These are phyloP conservation scores for Cephus pygmeus DNA, from an alignment of 2,888 invertebrate species.

Conservation along the genomic window DNA sequence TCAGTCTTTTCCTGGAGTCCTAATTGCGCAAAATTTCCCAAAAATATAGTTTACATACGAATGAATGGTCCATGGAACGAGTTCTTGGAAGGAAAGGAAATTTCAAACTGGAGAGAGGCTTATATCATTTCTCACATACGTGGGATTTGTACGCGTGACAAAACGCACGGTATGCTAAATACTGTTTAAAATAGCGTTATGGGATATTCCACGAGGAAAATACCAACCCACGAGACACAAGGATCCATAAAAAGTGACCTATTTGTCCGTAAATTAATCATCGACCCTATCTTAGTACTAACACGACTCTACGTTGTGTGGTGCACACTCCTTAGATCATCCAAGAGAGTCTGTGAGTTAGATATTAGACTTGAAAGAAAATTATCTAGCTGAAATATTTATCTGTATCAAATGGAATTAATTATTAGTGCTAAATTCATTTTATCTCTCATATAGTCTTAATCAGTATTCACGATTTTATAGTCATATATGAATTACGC, in stretches of 20 bases:
- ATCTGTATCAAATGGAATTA: not conserved
- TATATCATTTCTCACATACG: not conserved
- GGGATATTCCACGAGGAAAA: not conserved
- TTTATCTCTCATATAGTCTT: not conserved
- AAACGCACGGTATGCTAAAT: not conserved
- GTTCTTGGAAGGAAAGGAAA: not conserved
- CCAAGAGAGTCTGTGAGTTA: not conserved
- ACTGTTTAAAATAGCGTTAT: not conserved
- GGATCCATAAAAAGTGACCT: not conserved
- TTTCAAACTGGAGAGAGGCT: not conserved
- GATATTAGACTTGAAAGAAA: not conserved
- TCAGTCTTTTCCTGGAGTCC: not conserved
- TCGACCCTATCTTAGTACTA: not conserved
- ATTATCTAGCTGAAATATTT: not conserved
- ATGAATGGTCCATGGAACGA: not conserved
- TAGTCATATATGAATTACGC: not conserved
- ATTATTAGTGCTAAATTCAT: not conserved
- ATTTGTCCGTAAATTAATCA: not conserved
- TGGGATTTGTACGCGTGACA: not conserved
- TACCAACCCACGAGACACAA: not conserved
- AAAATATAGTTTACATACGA: not conserved
- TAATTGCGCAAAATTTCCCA: not conserved
- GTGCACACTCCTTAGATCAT: not conserved
- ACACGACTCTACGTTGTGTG: not conserved
- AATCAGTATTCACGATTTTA: not conserved